A percentile compares a stretch with the other conserved stretches of the same genome.
Conservation (phyloP, 1,140 invertebrate genomes). For the Cryptotermes secundus region DNA sequence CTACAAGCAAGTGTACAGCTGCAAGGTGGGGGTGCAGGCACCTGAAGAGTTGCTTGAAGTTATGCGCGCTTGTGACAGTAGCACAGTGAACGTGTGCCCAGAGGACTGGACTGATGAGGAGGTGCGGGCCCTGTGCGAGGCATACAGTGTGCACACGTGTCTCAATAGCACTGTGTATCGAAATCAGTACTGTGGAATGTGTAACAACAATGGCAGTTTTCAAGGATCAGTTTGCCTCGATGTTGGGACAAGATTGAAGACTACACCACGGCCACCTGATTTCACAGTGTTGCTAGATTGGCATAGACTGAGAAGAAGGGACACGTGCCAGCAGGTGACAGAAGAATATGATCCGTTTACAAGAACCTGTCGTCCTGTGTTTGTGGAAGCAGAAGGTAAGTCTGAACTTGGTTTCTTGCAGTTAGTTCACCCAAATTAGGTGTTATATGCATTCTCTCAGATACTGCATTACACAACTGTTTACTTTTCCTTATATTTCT, state of each 20-base stretch:
- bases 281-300: not conserved
- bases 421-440: too few species aligned
- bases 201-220: not conserved
- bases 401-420: not conserved
- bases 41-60: too few species aligned
- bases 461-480: too few species aligned
- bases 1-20: not conserved
- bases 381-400: not conserved
- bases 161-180: not conserved
- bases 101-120: not conserved
- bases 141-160: not conserved
- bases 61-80: not conserved
- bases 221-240: not conserved
- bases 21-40: not conserved
- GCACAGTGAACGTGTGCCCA: not conserved
- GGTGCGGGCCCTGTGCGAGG: not conserved
- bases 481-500: too few species aligned
- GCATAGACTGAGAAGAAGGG: not conserved
- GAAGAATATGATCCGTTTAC: not conserved
- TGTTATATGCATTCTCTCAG: too few species aligned
- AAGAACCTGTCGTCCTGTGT: not conserved
- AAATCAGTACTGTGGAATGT: not conserved
- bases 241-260: not conserved
- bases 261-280: not conserved
- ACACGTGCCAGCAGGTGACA: not conserved